Evolutionary conservation across 2,888 invertebrate genomes (phyloP).

Genomic region (Carabus problematicus): DNA sequence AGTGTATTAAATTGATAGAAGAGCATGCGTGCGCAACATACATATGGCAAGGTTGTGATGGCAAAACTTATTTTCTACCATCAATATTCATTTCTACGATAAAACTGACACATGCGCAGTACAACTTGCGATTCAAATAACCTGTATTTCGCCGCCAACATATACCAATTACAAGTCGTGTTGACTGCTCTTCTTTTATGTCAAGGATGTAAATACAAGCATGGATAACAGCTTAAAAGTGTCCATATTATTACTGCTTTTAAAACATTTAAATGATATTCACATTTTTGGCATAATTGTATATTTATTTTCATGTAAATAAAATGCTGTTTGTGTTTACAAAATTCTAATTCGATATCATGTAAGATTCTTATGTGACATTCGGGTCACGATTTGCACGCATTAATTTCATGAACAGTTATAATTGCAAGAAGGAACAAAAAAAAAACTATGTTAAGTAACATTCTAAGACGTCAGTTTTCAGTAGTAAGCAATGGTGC

Average conservation of each 20-base stretch:
- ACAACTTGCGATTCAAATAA: neutral
- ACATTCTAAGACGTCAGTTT: too few species aligned
- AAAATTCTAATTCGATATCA: neutral
- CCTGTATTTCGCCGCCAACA: neutral
- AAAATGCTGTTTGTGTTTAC: neutral
- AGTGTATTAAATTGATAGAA: conserved; percentile 9
- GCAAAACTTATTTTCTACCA: conserved; percentile 21
- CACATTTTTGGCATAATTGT: too few species aligned
- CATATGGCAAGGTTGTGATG: conserved; percentile 15
- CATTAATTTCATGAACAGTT: too few species aligned
- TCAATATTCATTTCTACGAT: conserved; percentile 13
- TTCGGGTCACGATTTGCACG: conserved; percentile 15
- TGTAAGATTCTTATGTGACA: conserved; percentile 4
- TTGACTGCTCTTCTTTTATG: conserved; percentile 14
- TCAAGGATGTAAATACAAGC: conserved; percentile 4
- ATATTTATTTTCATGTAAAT: too few species aligned
- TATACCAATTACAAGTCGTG: neutral
- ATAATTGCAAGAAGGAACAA: too few species aligned
- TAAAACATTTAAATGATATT: too few species aligned
- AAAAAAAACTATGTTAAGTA: too few species aligned
- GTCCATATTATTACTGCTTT: too few species aligned
- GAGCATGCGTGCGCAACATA: conserved; percentile 15
- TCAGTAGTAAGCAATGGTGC: too few species aligned
- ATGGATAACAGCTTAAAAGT: too few species aligned
- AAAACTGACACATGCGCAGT: conserved; percentile 5